Evolutionary conservation across 2,797 vertebrate genomes (phyloP).

Genomic region (Pseudochirops cupreus): DNA sequence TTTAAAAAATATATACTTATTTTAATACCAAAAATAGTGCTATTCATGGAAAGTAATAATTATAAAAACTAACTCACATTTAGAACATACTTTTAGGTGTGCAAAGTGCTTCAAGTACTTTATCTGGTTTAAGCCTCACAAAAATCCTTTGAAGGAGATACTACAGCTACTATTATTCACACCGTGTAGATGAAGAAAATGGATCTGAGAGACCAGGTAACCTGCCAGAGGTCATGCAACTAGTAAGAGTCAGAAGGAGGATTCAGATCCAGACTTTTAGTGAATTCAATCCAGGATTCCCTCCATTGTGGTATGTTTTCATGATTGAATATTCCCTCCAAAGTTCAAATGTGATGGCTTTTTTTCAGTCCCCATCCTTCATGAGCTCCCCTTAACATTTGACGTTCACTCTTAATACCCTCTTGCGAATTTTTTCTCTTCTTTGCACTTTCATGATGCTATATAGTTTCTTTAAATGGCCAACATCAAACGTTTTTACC

Average conservation of each 20-base stretch:
- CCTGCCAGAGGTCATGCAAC: neutral
- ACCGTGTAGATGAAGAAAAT: conserved; percentile 32
- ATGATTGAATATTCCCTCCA: neutral
- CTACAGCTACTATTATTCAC: neutral
- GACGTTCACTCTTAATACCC: too few relatives aligned
- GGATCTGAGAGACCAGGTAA: neutral
- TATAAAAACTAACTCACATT: neutral
- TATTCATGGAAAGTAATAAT: neutral
- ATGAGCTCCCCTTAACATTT: too few relatives aligned
- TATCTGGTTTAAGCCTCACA: neutral
- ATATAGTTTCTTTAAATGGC: neutral
- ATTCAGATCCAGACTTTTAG: neutral
- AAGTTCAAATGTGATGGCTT: too few relatives aligned
- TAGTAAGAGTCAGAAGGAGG: neutral
- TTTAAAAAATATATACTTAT: conserved; percentile 11
- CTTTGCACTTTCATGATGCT: too few relatives aligned
- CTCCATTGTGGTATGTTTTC: neutral
- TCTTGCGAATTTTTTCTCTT: too few relatives aligned
- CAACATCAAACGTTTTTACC: neutral
- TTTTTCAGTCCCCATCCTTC: too few relatives aligned
- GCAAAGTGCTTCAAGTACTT: neutral
- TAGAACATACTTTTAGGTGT: neutral
- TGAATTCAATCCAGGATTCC: neutral
- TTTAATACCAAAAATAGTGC: conserved; percentile 30
- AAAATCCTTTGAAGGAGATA: neutral